These are phyloP conservation scores for Gallirallus australis DNA, from an alignment of 2,797 vertebrate genomes.

Conservation along the genomic window DNA sequence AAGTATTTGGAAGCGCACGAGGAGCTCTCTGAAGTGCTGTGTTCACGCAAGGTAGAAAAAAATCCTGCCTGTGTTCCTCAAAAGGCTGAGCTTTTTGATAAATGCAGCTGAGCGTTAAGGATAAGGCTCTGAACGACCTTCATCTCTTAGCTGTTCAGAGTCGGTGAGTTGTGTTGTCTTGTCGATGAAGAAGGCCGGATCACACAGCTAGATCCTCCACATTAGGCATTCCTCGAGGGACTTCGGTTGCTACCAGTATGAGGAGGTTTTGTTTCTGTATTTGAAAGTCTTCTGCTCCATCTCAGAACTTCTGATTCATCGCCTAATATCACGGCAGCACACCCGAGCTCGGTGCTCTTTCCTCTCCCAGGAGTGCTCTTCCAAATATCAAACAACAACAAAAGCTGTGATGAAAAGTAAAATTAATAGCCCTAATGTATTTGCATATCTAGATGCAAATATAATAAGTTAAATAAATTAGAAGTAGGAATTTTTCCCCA, in stretches of 20 bases:
- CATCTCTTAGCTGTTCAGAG: neutral
- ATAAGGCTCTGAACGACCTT: slow-evolving; percentile 20
- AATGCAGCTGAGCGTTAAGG: neutral
- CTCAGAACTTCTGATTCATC: neutral
- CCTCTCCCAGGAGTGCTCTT: neutral
- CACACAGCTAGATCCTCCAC: neutral
- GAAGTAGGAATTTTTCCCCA: neutral
- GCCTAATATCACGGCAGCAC: fast-evolving
- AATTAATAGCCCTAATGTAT: neutral
- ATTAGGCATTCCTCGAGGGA: neutral
- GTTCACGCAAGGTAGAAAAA: neutral
- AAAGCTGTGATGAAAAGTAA: neutral
- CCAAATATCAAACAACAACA: neutral
- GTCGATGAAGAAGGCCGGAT: neutral
- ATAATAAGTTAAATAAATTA: neutral
- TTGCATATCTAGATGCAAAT: slow-evolving; percentile 3
- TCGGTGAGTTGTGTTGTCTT: neutral
- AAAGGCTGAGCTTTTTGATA: slow-evolving; percentile 4
- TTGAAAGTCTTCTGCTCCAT: neutral
- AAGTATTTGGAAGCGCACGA: neutral
- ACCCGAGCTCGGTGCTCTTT: neutral
- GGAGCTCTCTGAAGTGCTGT: neutral
- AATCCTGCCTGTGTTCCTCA: neutral
- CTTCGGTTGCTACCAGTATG: neutral
- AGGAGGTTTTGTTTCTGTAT: neutral